Conservation (phyloP, 2,797 vertebrate species). For the Clarias fuscus region DNA sequence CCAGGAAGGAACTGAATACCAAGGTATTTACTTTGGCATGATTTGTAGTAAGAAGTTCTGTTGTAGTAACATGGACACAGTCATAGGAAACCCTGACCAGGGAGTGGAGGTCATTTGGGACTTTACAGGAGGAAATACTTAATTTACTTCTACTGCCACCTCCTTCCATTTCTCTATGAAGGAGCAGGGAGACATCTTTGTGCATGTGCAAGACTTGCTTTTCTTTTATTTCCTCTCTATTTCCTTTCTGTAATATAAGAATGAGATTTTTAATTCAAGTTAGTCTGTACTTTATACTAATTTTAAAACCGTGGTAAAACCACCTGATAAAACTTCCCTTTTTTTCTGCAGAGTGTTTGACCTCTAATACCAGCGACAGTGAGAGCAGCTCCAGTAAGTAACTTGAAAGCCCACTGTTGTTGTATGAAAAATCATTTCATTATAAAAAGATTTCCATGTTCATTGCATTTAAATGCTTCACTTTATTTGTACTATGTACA, state of each 20-base stretch:
- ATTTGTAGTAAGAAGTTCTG: conserved; percentile 55
- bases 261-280: conserved; percentile 35
- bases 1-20: conserved; percentile 39
- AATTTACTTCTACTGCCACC: conserved; percentile 73
- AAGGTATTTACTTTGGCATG: conserved; percentile 63
- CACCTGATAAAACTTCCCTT: conserved; percentile 44
- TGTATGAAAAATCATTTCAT: background rate
- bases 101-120: conserved; percentile 65
- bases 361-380: conserved; percentile 99
- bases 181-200: conserved; percentile 56
- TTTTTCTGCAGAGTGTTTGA: conserved; percentile 87
- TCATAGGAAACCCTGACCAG: conserved; percentile 62
- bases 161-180: conserved; percentile 68
- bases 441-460: background rate
- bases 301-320: conserved; percentile 37
- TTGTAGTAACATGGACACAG: conserved; percentile 54
- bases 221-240: conserved; percentile 40
- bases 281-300: conserved; percentile 30
- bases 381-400: conserved; percentile 99
- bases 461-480: background rate
- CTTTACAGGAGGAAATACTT: conserved; percentile 72
- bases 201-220: conserved; percentile 55
- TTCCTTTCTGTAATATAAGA: conserved; percentile 36
- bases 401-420: conserved; percentile 41
- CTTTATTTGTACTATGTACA: background rate